Percentiles rank a stretch among this genome's conserved stretches.
Evolutionary conservation across 2,888 invertebrate species (phyloP).

Genomic region (Digitonthophagus gazella): DNA sequence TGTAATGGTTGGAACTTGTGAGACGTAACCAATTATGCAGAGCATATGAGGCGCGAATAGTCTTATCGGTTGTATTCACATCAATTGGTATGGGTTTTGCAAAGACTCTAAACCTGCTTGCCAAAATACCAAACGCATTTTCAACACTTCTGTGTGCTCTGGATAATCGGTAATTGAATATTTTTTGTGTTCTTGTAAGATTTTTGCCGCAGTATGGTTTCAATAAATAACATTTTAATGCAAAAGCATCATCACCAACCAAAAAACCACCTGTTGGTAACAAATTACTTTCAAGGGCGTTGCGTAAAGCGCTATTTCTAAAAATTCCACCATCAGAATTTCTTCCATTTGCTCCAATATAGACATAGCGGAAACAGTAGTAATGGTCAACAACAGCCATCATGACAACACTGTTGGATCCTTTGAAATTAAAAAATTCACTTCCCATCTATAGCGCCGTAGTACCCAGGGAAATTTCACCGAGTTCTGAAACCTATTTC

Average conservation of each 20-base stretch:
- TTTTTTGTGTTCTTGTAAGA: constrained; percentile 19
- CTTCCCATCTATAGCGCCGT: background rate
- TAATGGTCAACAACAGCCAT: constrained; percentile 1
- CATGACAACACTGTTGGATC: background rate
- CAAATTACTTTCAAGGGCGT: constrained; percentile 8
- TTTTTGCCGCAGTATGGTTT: background rate
- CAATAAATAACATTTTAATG: constrained; percentile 17
- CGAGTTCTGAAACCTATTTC: constrained; percentile 6
- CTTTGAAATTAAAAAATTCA: constrained; percentile 2
- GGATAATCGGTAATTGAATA: constrained; percentile 18
- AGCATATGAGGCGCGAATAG: constrained; percentile 14
- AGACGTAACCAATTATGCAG: background rate
- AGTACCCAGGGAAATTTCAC: background rate
- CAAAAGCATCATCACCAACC: constrained; percentile 23
- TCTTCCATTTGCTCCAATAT: constrained; percentile 15
- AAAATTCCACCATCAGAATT: constrained; percentile 17
- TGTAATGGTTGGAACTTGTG: no score
- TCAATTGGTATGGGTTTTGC: background rate
- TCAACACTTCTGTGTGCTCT: constrained; percentile 10
- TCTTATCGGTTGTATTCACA: constrained; percentile 10
- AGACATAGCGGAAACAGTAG: constrained; percentile 5
- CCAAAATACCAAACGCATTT: constrained; percentile 19
- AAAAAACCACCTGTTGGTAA: constrained; percentile 22
- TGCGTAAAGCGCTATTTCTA: background rate
- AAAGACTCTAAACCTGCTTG: constrained; percentile 18